These are phyloP conservation scores for Antechinus stuartii DNA, from an alignment of 2,113 vertebrate genomes.

Conservation along the genomic window DNA sequence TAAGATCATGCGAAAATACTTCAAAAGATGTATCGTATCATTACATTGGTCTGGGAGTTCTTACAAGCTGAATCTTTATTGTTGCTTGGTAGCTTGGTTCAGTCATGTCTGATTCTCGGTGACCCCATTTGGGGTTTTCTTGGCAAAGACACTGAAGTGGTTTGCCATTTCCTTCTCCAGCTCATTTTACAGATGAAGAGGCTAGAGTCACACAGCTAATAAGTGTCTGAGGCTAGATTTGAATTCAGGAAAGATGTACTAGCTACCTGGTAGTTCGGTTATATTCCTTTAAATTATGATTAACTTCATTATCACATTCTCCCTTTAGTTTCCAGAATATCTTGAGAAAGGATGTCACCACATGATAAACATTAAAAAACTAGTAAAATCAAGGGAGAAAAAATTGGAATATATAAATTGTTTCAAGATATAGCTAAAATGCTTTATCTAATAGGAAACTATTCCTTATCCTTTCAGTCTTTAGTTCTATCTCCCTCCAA, in stretches of 20 bases:
- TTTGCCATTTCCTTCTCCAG: neutral
- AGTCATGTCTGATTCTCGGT: neutral
- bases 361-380: neutral
- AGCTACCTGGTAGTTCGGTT: neutral
- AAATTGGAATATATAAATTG: neutral
- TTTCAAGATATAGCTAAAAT: neutral
- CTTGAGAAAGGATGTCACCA: neutral
- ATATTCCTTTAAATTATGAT: conserved; percentile 35
- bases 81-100: neutral
- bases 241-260: neutral
- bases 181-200: neutral
- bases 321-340: conserved; percentile 17
- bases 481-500: neutral
- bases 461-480: neutral
- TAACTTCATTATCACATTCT: conserved; percentile 41
- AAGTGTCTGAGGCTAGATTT: neutral
- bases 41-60: neutral
- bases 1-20: neutral
- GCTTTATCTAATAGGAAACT: neutral
- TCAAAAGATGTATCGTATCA: neutral
- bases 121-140: neutral
- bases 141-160: neutral
- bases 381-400: conserved; percentile 2
- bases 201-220: too few species aligned
- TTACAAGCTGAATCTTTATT: neutral